phyloP scores from a whole-genome alignment of 2,113 vertebrate species.

The Mustela nigripes region DNA sequence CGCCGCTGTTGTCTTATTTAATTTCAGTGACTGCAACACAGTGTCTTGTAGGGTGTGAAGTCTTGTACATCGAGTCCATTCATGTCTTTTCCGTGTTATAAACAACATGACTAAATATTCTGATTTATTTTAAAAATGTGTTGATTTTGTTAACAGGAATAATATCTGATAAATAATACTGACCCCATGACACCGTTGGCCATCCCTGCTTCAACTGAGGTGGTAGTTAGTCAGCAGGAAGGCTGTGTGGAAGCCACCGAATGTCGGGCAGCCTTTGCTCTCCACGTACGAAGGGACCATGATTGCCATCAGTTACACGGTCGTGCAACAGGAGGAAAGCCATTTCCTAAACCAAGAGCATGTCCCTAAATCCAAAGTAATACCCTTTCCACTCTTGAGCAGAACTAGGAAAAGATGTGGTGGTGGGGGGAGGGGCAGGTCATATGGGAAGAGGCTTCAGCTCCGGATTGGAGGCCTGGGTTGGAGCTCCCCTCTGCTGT shows the following conservation, averaged over 20 bases:
- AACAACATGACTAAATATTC: neutral
- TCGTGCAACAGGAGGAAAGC: neutral
- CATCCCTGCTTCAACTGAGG: neutral
- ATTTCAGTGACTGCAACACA: neutral
- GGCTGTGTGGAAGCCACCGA: accelerated
- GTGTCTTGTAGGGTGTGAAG: neutral
- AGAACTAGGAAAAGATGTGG: neutral
- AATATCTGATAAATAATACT: neutral
- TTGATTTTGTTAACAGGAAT: conserved; percentile 15
- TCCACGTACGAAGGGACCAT: accelerated
- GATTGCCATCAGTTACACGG: neutral
- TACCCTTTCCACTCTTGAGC: neutral
- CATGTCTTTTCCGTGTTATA: neutral
- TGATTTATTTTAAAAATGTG: neutral
- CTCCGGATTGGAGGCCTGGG: neutral
- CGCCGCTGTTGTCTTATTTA: neutral
- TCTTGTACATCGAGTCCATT: neutral
- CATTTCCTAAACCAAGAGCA: neutral
- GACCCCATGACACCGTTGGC: neutral
- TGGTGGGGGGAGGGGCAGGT: neutral
- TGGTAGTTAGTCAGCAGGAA: accelerated
- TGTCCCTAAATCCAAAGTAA: neutral
- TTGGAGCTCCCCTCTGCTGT: neutral
- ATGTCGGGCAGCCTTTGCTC: neutral
- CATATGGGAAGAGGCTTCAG: neutral